Evolutionary conservation across 2,888 invertebrate genomes (phyloP).

Genomic region (Gymnoscelis rufifasciata): DNA sequence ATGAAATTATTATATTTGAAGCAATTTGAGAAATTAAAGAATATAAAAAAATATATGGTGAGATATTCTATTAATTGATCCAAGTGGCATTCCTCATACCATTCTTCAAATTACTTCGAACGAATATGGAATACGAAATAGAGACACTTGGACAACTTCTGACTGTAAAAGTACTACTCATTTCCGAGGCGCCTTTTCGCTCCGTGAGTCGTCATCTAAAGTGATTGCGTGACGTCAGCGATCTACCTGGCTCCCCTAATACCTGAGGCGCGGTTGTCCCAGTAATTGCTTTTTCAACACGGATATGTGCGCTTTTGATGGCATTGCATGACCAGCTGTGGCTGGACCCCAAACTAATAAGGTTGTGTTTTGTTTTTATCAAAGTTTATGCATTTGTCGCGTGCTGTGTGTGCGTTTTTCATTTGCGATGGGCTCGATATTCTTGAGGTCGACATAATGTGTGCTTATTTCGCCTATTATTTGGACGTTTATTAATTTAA

Average conservation of each 20-base stretch:
- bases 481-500: no score
- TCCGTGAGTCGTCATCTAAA: constrained; percentile 11
- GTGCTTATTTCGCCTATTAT: no score
- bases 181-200: neutral
- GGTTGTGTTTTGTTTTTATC: neutral
- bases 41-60: no score
- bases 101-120: no score
- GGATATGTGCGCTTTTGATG: constrained; percentile 16
- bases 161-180: no score
- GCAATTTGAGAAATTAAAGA: no score
- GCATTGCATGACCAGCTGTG: constrained; percentile 16
- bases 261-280: constrained; percentile 22
- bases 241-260: constrained; percentile 27
- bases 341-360: neutral
- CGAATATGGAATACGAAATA: no score
- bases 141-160: no score
- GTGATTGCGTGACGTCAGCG: constrained; percentile 28
- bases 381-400: constrained; percentile 1
- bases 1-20: no score
- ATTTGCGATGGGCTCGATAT: neutral
- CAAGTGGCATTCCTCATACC: no score
- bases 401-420: neutral
- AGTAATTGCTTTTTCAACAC: constrained; percentile 27
- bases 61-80: no score
- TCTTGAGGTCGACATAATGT: neutral